phyloP scores from a whole-genome alignment of 2,113 vertebrate species.

The Nettapus auritus region DNA sequence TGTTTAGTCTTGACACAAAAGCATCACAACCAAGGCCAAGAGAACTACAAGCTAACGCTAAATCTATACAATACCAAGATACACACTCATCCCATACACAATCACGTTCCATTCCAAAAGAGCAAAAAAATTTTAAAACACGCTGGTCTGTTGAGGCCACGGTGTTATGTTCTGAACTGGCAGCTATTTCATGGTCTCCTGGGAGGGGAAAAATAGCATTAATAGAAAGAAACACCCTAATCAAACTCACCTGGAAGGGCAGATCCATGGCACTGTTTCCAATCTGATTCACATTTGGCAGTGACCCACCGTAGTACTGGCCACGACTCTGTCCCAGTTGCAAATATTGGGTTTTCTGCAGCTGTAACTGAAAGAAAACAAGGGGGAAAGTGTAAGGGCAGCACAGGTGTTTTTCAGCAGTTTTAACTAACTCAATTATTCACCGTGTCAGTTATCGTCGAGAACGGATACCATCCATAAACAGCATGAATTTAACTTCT shows the following conservation, averaged over 20 bases:
- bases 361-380: slow-evolving; percentile 89
- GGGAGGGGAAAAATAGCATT: not conserved
- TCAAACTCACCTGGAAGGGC: slow-evolving; percentile 93
- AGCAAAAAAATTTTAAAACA: rapidly evolving
- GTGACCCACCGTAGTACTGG: slow-evolving; percentile 97
- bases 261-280: slow-evolving; percentile 95
- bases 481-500: not conserved
- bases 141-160: not conserved
- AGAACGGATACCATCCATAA: not conserved
- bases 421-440: not conserved
- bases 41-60: not conserved
- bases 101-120: rapidly evolving
- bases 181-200: not conserved
- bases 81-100: not conserved
- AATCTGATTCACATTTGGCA: slow-evolving; percentile 99
- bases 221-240: rapidly evolving
- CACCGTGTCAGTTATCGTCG: rapidly evolving
- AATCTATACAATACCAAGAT: rapidly evolving
- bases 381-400: not conserved
- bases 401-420: not conserved
- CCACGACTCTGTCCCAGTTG: slow-evolving; percentile 97
- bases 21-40: not conserved
- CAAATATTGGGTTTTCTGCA: slow-evolving; percentile 98
- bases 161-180: not conserved
- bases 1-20: not conserved